phyloP scores from a whole-genome alignment of 2,797 vertebrate species.

The Bradypodion pumilum region DNA sequence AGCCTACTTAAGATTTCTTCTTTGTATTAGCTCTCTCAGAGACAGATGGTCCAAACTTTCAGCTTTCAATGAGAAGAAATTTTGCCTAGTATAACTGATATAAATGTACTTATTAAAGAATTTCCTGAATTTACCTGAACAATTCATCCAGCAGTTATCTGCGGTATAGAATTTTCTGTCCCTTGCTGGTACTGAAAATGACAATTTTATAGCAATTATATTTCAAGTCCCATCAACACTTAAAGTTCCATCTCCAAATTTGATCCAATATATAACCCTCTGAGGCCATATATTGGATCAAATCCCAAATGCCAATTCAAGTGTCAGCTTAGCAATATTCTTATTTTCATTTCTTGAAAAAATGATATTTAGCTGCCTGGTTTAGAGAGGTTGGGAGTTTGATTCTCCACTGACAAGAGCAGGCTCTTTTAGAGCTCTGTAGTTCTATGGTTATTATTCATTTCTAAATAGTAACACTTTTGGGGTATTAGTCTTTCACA shows the following conservation, averaged over 20 bases:
- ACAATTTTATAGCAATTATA: not conserved
- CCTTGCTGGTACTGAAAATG: not conserved
- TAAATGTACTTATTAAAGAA: not conserved
- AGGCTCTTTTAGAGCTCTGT: too few relatives aligned
- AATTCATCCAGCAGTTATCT: not conserved
- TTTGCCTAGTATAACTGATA: not conserved
- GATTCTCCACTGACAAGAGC: too few relatives aligned
- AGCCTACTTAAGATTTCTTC: not conserved
- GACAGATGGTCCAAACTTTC: not conserved
- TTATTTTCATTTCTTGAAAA: constrained; percentile 7
- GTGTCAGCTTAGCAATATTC: not conserved
- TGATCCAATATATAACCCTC: not conserved
- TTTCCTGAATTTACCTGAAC: not conserved
- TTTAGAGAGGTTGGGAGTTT: too few relatives aligned
- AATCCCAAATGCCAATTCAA: not conserved
- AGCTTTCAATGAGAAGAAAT: not conserved
- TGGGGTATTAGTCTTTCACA: not conserved
- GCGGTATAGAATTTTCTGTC: not conserved
- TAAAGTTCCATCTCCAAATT: not conserved
- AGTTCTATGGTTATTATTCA: too few relatives aligned
- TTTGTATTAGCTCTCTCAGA: not conserved
- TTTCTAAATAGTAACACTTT: constrained; percentile 17
- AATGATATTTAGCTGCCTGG: too few relatives aligned
- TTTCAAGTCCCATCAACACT: not conserved
- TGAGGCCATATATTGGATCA: not conserved